phyloP scores from a whole-genome alignment of 2,888 invertebrate species.

The Coelogynopora nodosa region DNA sequence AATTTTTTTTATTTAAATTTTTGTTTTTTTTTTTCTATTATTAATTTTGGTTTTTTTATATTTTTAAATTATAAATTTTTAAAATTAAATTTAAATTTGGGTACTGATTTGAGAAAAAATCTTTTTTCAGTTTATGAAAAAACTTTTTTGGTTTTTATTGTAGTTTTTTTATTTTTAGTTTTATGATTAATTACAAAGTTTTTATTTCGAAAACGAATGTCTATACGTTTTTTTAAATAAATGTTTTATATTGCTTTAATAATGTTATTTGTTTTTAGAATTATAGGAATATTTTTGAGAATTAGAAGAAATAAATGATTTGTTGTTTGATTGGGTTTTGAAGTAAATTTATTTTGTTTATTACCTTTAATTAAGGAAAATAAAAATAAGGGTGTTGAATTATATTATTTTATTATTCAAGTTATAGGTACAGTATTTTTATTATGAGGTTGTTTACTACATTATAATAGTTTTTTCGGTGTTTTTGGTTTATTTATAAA shows the following conservation, averaged over 20 bases:
- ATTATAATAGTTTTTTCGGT: conserved; percentile 21
- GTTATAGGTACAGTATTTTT: conserved; percentile 46
- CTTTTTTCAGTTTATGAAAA: conserved; percentile 69
- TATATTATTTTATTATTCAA: conserved; percentile 50
- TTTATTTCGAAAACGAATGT: not conserved
- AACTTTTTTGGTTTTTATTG: conserved; percentile 65
- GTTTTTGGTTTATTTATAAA: conserved; percentile 46
- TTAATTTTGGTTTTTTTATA: conserved; percentile 66
- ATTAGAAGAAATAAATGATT: conserved; percentile 46
- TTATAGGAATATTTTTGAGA: not conserved
- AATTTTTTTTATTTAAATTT: too few relatives aligned
- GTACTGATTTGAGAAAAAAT: conserved; percentile 63
- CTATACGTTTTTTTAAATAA: conserved; percentile 26
- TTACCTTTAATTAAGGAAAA: conserved; percentile 47
- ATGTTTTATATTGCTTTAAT: not conserved
- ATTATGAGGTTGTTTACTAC: conserved; percentile 29
- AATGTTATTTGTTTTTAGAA: not conserved
- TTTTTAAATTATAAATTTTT: conserved; percentile 64
- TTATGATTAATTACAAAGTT: conserved; percentile 47
- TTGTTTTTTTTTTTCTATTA: too few relatives aligned
- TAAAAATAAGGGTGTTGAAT: conserved; percentile 47
- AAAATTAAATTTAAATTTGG: conserved; percentile 25
- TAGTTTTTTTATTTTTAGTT: conserved; percentile 64
- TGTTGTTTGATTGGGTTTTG: conserved; percentile 48
- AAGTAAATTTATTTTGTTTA: conserved; percentile 49